phyloP scores from a whole-genome alignment of 1,140 invertebrate genomes.

The Lasioglossum baleicum region DNA sequence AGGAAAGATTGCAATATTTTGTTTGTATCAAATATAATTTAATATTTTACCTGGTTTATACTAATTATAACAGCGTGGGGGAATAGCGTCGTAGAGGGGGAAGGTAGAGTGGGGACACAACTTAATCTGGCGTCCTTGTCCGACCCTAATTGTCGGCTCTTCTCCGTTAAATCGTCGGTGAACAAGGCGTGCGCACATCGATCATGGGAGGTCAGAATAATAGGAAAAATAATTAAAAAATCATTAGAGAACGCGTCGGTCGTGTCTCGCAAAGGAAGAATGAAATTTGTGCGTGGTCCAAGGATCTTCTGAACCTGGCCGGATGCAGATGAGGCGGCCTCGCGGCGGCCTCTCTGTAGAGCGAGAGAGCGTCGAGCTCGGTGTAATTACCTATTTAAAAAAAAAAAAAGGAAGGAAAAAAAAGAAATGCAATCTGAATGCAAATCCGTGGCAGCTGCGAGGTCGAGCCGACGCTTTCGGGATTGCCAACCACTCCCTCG shows the following conservation, averaged over 20 bases:
- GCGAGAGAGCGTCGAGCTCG: slow-evolving; percentile 2
- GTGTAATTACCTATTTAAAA: slow-evolving; percentile 71
- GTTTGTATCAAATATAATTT: too few species aligned
- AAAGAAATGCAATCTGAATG: slow-evolving; percentile 74
- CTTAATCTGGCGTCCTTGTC: too few species aligned
- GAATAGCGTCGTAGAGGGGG: too few species aligned
- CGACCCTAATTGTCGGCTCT: background rate
- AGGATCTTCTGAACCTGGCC: slow-evolving; percentile 31
- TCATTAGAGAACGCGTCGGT: slow-evolving; percentile 9
- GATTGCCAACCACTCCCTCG: slow-evolving; percentile 65
- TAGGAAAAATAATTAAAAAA: slow-evolving; percentile 40
- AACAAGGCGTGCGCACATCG: background rate
- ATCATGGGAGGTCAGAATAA: background rate
- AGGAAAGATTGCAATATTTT: too few species aligned
- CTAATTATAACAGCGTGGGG: too few species aligned
- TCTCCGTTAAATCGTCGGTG: background rate
- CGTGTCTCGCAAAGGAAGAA: slow-evolving; percentile 16
- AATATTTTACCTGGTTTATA: too few species aligned
- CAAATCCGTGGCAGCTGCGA: slow-evolving; percentile 74
- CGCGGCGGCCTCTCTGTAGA: slow-evolving; percentile 21
- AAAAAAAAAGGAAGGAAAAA: background rate
- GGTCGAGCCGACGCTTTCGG: slow-evolving; percentile 69
- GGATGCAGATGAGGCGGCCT: slow-evolving; percentile 53
- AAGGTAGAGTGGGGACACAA: too few species aligned
- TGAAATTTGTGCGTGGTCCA: slow-evolving; percentile 1